These are phyloP conservation scores for Pelecanoides urinatrix DNA, from an alignment of 2,113 vertebrate genomes.

Conservation along the genomic window DNA sequence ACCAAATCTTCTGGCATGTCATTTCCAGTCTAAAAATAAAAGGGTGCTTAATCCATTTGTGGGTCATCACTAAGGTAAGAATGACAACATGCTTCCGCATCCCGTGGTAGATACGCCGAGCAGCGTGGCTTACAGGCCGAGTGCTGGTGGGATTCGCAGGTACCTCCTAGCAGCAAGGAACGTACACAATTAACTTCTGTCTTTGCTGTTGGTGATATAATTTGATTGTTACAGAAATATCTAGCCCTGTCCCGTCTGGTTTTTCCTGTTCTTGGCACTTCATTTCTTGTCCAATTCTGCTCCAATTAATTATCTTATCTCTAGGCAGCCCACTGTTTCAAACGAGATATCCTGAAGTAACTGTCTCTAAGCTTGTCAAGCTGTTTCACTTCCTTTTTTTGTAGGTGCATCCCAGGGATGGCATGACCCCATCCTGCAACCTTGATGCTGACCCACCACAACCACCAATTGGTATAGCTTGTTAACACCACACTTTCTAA, in stretches of 20 bases:
- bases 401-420: background rate
- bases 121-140: fast-evolving
- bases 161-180: background rate
- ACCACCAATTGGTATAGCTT: background rate
- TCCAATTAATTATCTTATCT: background rate
- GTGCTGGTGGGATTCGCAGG: background rate
- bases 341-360: no score
- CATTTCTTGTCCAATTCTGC: background rate
- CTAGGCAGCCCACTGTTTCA: background rate
- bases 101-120: background rate
- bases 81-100: fast-evolving
- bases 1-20: background rate
- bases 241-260: background rate
- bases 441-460: background rate
- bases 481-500: background rate
- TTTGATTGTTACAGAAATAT: background rate
- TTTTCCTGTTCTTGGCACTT: background rate
- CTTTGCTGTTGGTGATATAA: background rate
- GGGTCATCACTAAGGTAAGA: background rate
- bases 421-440: background rate
- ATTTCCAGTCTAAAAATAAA: background rate
- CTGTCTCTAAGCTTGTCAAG: background rate
- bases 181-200: background rate
- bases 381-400: background rate
- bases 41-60: background rate